These are phyloP conservation scores for Cladopsammia gracilis DNA, from an alignment of 64 coral and sea anemone species.

Conservation along the genomic window DNA sequence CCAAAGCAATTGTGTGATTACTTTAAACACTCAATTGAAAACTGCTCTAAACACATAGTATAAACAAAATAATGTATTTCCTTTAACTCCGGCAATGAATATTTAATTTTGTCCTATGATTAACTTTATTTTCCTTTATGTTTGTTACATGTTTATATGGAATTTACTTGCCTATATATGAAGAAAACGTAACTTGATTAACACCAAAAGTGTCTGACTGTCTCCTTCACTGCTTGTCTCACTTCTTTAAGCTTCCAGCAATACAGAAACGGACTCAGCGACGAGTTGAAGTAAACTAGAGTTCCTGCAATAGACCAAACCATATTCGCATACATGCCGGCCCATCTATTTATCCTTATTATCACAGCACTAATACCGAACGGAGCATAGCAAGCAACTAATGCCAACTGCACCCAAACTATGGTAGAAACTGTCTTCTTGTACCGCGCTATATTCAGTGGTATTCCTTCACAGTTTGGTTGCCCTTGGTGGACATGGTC, in stretches of 20 bases:
- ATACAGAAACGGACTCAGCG: conserved; percentile 27
- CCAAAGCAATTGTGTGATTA: too few relatives aligned
- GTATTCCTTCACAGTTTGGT: background rate
- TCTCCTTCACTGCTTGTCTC: background rate
- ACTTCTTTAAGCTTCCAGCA: conserved; percentile 35
- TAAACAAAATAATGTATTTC: too few relatives aligned
- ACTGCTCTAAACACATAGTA: too few relatives aligned
- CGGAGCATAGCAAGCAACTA: conserved; percentile 7
- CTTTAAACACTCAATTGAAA: too few relatives aligned
- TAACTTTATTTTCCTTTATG: too few relatives aligned
- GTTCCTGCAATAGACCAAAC: background rate
- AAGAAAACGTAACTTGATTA: too few relatives aligned
- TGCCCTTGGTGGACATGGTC: background rate
- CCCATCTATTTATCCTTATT: background rate
- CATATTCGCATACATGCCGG: background rate
- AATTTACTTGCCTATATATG: too few relatives aligned
- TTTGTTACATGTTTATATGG: too few relatives aligned
- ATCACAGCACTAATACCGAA: background rate
- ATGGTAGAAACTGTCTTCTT: background rate
- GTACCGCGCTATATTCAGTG: background rate
- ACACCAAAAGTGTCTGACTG: background rate
- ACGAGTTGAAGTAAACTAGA: background rate
- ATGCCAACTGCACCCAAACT: background rate
- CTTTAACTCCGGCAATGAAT: too few relatives aligned
- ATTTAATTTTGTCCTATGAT: too few relatives aligned